A percentile compares a stretch with the other conserved stretches of the same genome.
These are phyloP conservation scores for Eulimnadia texana DNA, from an alignment of 1,140 invertebrate species.

Conservation along the genomic window DNA sequence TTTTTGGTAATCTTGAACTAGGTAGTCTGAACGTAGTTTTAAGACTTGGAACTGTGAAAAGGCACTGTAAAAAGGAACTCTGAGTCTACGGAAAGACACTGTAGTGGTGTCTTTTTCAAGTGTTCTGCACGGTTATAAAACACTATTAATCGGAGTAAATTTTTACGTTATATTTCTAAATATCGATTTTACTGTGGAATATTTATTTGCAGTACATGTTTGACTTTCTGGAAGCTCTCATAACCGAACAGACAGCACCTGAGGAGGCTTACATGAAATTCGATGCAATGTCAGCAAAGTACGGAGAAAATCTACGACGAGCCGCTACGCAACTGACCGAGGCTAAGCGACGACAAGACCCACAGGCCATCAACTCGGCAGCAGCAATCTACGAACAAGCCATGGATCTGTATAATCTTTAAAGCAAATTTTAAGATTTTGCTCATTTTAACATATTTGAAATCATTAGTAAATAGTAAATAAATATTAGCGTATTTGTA, in stretches of 20 bases:
- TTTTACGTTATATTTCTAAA: too few species aligned
- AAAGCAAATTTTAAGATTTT: background rate
- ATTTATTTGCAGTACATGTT: conserved; percentile 54
- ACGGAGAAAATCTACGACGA: conserved; percentile 80
- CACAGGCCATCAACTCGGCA: conserved; percentile 72
- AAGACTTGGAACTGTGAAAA: too few species aligned
- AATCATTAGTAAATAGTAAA: conserved; percentile 9
- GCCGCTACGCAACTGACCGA: conserved; percentile 44
- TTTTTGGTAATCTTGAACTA: too few species aligned
- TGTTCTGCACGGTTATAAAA: background rate
- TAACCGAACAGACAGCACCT: conserved; percentile 91
- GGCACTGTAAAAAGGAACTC: too few species aligned
- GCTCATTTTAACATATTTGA: conserved; percentile 6
- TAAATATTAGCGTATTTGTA: background rate
- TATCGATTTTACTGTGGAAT: too few species aligned
- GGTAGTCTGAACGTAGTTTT: too few species aligned
- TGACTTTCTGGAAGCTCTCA: conserved; percentile 83
- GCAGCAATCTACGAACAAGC: conserved; percentile 88
- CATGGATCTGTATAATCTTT: conserved; percentile 50
- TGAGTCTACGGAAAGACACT: too few species aligned
- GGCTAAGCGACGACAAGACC: conserved; percentile 69
- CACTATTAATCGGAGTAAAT: too few species aligned
- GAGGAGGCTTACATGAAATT: conserved; percentile 95
- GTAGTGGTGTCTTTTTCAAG: too few species aligned
- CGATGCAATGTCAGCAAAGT: conserved; percentile 82